Conservation (phyloP, 2,888 invertebrate species). For the Andrena flavipes region DNA sequence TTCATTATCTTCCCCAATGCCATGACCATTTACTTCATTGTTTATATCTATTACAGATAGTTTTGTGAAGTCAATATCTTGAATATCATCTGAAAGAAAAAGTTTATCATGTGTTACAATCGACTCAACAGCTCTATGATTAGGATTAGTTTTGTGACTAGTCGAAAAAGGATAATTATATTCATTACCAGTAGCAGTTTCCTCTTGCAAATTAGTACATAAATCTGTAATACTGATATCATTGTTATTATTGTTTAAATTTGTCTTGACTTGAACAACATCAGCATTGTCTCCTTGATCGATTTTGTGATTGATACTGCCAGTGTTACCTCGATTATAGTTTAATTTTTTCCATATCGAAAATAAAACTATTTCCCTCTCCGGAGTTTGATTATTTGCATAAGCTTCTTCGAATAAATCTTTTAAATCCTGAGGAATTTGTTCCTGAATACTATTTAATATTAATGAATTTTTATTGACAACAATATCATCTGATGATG, state of each 20-base stretch:
- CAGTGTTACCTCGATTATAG: slow-evolving; percentile 1
- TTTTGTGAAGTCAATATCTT: not conserved
- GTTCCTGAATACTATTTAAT: slow-evolving; percentile 2
- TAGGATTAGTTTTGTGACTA: not conserved
- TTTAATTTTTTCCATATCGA: slow-evolving; percentile 7
- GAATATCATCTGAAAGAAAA: not conserved
- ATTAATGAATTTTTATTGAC: not conserved
- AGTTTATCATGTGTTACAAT: not conserved
- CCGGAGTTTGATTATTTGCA: slow-evolving; percentile 1
- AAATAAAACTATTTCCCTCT: not conserved
- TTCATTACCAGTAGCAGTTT: not conserved
- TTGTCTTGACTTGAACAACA: not conserved
- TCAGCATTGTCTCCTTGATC: not conserved
- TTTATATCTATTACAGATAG: not conserved
- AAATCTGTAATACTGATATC: slow-evolving; percentile 1
- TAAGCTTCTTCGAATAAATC: slow-evolving; percentile 1
- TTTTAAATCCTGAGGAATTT: not conserved
- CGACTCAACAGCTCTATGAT: not conserved
- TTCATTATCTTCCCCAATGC: not conserved
- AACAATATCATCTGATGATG: slow-evolving; percentile 2
- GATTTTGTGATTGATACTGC: not conserved
- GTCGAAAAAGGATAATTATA: not conserved
- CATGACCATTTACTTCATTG: not conserved
- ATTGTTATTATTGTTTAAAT: slow-evolving; percentile 1
- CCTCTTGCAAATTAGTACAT: slow-evolving; percentile 2